phyloP scores from a whole-genome alignment of 37 sponge, comb jelly and placozoan species.

The Halisarca cf. caerulea region DNA sequence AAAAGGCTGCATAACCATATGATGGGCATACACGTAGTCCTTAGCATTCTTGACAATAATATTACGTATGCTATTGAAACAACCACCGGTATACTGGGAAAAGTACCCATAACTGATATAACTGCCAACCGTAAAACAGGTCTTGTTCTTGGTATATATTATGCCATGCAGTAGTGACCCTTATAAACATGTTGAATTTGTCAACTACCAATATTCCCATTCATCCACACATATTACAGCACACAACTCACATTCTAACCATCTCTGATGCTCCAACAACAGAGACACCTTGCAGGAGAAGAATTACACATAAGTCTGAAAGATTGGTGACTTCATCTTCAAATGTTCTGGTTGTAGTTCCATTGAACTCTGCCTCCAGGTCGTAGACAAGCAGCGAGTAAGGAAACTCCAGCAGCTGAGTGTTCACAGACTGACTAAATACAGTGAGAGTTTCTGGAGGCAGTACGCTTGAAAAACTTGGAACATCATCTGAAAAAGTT shows the following conservation, averaged over 20 bases:
- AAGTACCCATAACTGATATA: no score
- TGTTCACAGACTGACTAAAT: background rate
- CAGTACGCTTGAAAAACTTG: background rate
- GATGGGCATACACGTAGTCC: no score
- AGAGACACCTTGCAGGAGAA: background rate
- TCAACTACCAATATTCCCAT: no score
- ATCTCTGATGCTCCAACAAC: slow-evolving; percentile 18
- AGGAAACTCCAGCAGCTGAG: background rate
- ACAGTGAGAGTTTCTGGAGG: background rate
- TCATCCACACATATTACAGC: no score
- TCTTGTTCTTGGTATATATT: no score
- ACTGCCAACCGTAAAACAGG: no score
- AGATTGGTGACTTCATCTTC: background rate
- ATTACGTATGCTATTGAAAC: no score
- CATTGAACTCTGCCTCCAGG: background rate
- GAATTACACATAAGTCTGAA: background rate
- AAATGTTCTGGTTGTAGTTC: background rate
- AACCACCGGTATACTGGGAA: no score
- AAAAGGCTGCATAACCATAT: no score
- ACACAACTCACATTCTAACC: slow-evolving; percentile 8
- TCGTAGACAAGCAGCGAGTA: background rate
- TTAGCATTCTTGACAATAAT: no score
- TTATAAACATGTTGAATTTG: no score
- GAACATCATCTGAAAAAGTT: background rate
- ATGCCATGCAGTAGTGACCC: no score